Conservation (phyloP, 2,797 vertebrate species). For the Amniataba percoides region DNA sequence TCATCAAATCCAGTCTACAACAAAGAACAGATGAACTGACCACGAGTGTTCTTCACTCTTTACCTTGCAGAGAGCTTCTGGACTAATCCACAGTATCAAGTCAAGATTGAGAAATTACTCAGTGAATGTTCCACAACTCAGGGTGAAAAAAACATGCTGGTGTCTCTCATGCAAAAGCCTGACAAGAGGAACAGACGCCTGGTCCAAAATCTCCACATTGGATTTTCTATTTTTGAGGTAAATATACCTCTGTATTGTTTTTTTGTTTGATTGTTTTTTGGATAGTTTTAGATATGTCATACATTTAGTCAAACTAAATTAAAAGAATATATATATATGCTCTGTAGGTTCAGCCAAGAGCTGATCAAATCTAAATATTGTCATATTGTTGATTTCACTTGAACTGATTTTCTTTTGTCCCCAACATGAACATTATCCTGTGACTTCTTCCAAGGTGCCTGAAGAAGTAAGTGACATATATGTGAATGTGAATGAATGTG, state of each 20-base stretch:
- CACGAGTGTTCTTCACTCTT: too few relatives aligned
- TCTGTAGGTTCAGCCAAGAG: background rate
- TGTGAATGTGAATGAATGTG: too few relatives aligned
- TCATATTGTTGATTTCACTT: background rate
- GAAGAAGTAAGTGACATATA: slow-evolving; percentile 79
- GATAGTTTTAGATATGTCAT: background rate
- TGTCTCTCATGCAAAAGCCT: slow-evolving; percentile 92
- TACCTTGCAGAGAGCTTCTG: slow-evolving; percentile 85
- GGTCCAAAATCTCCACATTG: slow-evolving; percentile 81
- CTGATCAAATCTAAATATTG: background rate
- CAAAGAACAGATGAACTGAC: too few relatives aligned
- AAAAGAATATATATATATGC: background rate
- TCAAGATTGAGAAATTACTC: slow-evolving; percentile 68
- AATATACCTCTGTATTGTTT: background rate
- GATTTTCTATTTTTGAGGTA: slow-evolving; percentile 87
- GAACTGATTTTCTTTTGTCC: background rate
- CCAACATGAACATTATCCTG: slow-evolving; percentile 20
- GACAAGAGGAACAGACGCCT: slow-evolving; percentile 83
- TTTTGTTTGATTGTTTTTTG: too few relatives aligned
- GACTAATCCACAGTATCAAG: slow-evolving; percentile 89
- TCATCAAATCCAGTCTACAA: too few relatives aligned
- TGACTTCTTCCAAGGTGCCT: slow-evolving; percentile 63
- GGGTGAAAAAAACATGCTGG: slow-evolving; percentile 80
- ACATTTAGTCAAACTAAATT: background rate
- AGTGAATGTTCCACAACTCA: slow-evolving; percentile 9